A percentile compares a stretch with the other conserved stretches of the same genome.
phyloP scores from a whole-genome alignment of 2,113 vertebrate species.

The Camelus dromedarius region DNA sequence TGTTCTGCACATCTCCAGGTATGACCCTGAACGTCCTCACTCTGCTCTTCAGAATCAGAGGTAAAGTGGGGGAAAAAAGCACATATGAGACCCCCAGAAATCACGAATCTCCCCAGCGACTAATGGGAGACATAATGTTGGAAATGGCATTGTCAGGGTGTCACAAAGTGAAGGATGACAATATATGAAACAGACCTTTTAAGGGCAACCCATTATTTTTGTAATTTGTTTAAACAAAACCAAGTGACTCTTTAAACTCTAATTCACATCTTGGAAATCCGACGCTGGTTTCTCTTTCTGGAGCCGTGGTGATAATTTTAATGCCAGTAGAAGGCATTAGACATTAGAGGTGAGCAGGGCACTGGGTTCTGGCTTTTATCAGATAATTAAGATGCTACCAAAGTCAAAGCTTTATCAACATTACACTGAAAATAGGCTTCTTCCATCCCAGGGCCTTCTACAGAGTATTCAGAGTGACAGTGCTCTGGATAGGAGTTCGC shows the following conservation, averaged over 20 bases:
- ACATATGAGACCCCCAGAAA: background rate
- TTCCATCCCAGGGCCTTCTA: slow-evolving; percentile 62
- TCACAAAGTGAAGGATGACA: slow-evolving; percentile 61
- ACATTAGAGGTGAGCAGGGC: slow-evolving; percentile 77
- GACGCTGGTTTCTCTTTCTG: slow-evolving; percentile 46
- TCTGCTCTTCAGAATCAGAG: background rate
- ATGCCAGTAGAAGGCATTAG: slow-evolving; percentile 72
- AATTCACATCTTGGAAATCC: slow-evolving; percentile 70
- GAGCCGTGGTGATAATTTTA: slow-evolving; percentile 72
- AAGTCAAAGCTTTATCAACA: slow-evolving; percentile 81
- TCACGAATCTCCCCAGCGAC: background rate
- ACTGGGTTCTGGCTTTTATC: slow-evolving; percentile 77
- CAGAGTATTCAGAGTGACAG: slow-evolving; percentile 64
- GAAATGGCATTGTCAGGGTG: background rate
- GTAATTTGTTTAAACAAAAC: slow-evolving; percentile 80
- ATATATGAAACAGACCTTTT: slow-evolving; percentile 72
- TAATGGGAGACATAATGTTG: background rate
- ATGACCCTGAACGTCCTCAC: background rate
- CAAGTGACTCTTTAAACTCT: slow-evolving; percentile 78
- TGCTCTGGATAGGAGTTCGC: slow-evolving; percentile 30
- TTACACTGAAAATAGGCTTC: slow-evolving; percentile 76
- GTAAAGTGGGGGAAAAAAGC: background rate
- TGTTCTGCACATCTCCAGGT: background rate
- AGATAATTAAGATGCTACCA: slow-evolving; percentile 74
- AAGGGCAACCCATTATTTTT: slow-evolving; percentile 81